phyloP scores from a whole-genome alignment of 2,113 vertebrate genomes.

The Atractosteus spatula region DNA sequence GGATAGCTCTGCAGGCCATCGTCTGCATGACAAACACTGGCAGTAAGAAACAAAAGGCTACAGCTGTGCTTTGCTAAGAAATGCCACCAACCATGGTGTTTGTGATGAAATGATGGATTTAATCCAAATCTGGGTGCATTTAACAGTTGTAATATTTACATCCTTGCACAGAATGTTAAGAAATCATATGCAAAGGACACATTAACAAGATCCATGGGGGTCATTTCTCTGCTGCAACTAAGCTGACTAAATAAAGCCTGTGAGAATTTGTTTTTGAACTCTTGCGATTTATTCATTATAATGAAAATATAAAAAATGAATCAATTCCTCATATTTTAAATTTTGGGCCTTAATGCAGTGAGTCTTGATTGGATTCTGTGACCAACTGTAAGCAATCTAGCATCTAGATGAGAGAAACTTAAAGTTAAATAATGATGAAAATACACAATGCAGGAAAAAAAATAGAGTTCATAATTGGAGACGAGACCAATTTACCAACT shows the following conservation, averaged over 20 bases:
- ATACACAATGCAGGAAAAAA: no score
- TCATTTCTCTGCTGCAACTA: not conserved
- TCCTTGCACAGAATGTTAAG: not conserved
- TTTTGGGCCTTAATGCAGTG: no score
- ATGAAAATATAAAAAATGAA: not conserved
- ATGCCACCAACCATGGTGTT: not conserved
- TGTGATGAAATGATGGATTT: slow-evolving; percentile 6
- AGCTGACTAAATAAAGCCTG: not conserved
- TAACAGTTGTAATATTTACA: slow-evolving; percentile 5
- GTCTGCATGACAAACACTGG: slow-evolving; percentile 17
- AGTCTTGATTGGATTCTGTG: no score
- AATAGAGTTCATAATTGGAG: no score
- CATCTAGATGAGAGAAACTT: no score
- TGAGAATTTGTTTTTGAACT: not conserved
- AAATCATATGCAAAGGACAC: not conserved
- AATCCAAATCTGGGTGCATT: not conserved
- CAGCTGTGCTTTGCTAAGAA: slow-evolving; percentile 10
- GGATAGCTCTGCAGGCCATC: slow-evolving; percentile 31
- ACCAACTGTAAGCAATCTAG: no score
- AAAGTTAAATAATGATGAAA: no score
- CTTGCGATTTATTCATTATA: not conserved
- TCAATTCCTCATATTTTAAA: no score
- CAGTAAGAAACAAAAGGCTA: slow-evolving; percentile 2
- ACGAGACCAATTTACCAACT: no score
- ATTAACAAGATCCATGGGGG: not conserved